phyloP scores from a whole-genome alignment of 2,797 vertebrate genomes.

The Acanthornis magna region DNA sequence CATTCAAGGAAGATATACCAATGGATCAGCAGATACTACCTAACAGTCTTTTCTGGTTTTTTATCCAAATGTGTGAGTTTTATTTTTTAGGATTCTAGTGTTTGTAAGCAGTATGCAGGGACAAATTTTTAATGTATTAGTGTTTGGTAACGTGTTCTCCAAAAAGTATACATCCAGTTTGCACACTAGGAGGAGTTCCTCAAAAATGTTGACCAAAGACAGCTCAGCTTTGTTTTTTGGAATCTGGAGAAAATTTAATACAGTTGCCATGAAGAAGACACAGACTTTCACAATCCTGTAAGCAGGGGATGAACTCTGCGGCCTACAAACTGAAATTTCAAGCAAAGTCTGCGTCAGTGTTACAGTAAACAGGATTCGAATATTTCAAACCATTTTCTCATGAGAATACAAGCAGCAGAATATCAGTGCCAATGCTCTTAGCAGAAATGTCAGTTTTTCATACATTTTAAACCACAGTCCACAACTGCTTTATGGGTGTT shows the following conservation, averaged over 20 bases:
- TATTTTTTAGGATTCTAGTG: not conserved
- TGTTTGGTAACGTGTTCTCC: not conserved
- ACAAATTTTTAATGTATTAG: not conserved
- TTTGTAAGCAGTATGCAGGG: not conserved
- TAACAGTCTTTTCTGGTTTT: not conserved
- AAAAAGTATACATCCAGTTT: not conserved
- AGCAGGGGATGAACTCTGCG: not conserved
- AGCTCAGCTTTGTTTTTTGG: not conserved
- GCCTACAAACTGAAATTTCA: not conserved
- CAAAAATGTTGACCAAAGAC: not conserved
- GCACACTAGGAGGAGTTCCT: not conserved
- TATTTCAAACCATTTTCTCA: not conserved
- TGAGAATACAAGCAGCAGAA: not conserved
- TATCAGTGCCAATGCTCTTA: not conserved
- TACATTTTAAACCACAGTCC: not conserved
- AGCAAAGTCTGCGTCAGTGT: not conserved
- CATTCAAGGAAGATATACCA: not conserved
- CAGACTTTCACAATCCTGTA: constrained; percentile 27
- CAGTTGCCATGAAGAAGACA: not conserved
- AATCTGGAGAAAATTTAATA: not conserved
- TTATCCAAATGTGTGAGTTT: not conserved
- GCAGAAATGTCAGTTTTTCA: not conserved
- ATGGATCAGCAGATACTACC: not conserved
- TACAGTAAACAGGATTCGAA: not conserved
- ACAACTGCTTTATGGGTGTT: not conserved